Base-by-base conservation (phyloP, 2,888 invertebrate genomes). In the Pemphredon lugubris region DNA sequence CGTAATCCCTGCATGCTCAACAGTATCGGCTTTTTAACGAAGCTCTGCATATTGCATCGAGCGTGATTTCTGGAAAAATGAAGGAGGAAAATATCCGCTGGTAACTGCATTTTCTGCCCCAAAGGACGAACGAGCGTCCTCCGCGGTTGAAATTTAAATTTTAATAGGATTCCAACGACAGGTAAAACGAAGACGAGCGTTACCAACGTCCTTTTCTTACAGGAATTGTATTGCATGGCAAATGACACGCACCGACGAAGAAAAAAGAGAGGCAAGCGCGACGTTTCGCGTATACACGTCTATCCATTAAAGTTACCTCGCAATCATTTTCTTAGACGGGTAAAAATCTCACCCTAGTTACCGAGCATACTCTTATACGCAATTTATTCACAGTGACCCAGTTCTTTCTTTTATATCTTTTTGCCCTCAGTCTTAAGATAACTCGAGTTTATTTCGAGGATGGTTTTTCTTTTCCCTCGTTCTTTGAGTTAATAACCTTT, bases 11-110 rank as follows among this genome's bases (percentile, higher is more conserved):
- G 23, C 14, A 14, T 7, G 1, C 14, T 47, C 39, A 44, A 58
- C 53, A 23, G 4, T 53, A 37, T 42, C 18, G 44, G 77, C 75
- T 75, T 79, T 51, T 63, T 72, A 78, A 83, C 74, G 67, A 73
- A 78, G 53, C 61, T 44, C 26, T 21, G 45, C 11, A 57, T 32
- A 61, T 54, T 30, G 34, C 48, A 39, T 26, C 20, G 42, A 23
- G 34, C 54, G 47, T 32, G 20, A 59, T 40, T 65, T 47, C 13
- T 54, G 32, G 6, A 42, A 23, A 54, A 58, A 39, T 39, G 59
- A 45, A 45, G 44, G 58, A 39, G 53, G 51, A 7, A n/a, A 34
- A 21, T 47, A 67, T 23, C 32, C 21, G 23, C 32, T 26, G 26
- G 45, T 50, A 51, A 61, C 32, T 50, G 40, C 21, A 30, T 20